Base-by-base conservation (phyloP, 1,140 invertebrate species). In the Maniola jurtina region DNA sequence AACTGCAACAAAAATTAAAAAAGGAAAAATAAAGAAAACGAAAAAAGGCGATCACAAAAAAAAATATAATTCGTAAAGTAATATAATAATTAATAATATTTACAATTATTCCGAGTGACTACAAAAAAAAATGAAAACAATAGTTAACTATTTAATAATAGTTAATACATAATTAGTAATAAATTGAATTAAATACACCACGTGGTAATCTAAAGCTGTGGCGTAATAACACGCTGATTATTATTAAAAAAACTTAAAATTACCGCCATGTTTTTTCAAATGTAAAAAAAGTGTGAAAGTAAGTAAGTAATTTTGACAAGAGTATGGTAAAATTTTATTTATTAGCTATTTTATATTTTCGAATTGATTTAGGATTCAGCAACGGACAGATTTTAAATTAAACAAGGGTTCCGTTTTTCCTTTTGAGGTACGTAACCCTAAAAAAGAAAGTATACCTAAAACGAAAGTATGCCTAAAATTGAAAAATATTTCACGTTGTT, bases 31-130 rank as follows among this genome's bases (percentile, higher is more conserved):
- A 54, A 72, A 76, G 76, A 72, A 72, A 75, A 73, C 50, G 72
- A 76, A 71, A 66, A 66, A 61, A 57, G 66, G 66, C 48, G 71
- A 79, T 84, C 82, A 84, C 82, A 82, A 84, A 84, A 82, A 84
- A 82, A 81, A 55, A 83, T 79, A 79, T 84, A 82, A 84, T 84
- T 81, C 71, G 70, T 74, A 79, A 73, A 64, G 66, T 25, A 25
- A 25, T 25, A 38, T 13, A 45, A 11, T 45, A 45, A 45, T 45
- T n/a, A 45, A 45, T 45, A 45, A 69, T 83, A 84, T 82, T 78
- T 84, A 82, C 79, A 84, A 70, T 73, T 70, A 72, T 72, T 25
- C 47, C 52, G 60, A 75, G 63, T 80, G 80, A 81, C 79, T 82
- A 79, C 73, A 76, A 72, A 78, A 77, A n/a, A 68, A 69, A 62